These are phyloP conservation scores for Eupithecia pulchellata DNA, from an alignment of 2,888 invertebrate species.

Conservation along the genomic window DNA sequence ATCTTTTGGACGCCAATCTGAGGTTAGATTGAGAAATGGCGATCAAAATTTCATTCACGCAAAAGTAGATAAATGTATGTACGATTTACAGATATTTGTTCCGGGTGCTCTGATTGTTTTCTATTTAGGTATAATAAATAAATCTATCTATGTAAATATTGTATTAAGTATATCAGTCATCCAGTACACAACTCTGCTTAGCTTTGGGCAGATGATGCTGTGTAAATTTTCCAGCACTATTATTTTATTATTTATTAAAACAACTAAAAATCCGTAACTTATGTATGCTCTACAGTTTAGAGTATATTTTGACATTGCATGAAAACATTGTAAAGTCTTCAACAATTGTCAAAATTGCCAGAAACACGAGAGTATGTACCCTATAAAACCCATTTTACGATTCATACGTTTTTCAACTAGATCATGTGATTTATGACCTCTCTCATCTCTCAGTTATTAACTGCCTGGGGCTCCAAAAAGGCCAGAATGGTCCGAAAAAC, in stretches of 20 bases:
- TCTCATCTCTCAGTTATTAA: constrained; percentile 69
- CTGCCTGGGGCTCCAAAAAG: constrained; percentile 53
- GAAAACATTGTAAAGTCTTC: background rate
- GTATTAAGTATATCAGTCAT: no score
- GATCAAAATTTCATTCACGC: background rate
- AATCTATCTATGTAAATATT: no score
- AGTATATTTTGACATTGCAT: background rate
- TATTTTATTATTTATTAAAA: no score
- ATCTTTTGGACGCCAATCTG: constrained; percentile 33
- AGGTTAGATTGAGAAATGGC: background rate
- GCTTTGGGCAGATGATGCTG: no score
- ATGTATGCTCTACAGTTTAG: background rate
- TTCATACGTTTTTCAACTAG: constrained; percentile 30
- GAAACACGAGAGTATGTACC: background rate
- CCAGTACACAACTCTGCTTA: no score
- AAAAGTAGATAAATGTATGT: no score
- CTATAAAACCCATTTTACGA: background rate
- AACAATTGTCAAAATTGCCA: background rate
- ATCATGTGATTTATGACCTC: constrained; percentile 71
- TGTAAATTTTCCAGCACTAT: no score
- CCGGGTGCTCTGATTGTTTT: no score
- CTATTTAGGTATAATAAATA: no score
- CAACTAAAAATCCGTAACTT: background rate
- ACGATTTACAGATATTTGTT: no score
- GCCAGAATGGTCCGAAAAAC: constrained; percentile 16